Conservation (phyloP, 2,113 vertebrate species). For the Lycaon pictus region DNA sequence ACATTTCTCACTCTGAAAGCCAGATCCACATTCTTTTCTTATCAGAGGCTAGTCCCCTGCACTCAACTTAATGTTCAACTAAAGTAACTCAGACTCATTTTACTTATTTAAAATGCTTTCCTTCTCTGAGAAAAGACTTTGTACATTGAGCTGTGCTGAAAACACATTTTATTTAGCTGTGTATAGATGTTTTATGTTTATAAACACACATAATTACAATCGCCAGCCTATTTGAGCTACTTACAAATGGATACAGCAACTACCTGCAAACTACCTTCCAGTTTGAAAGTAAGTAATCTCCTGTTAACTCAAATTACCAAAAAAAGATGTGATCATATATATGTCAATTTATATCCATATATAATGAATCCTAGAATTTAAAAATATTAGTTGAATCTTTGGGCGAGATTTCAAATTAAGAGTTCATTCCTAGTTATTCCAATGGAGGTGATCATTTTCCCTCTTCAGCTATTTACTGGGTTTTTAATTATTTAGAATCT, state of each 20-base stretch:
- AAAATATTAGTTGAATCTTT: not conserved
- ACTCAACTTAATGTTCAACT: conserved; percentile 68
- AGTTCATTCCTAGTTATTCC: not conserved
- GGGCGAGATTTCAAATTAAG: not conserved
- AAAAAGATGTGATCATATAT: not conserved
- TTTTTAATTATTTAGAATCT: not conserved
- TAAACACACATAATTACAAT: not conserved
- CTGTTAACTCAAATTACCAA: not conserved
- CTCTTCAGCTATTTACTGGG: not conserved
- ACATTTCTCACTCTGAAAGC: conserved; percentile 51
- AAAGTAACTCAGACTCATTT: conserved; percentile 17
- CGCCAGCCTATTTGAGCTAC: not conserved
- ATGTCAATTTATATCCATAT: not conserved
- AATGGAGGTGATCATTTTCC: not conserved
- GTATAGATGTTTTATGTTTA: not conserved
- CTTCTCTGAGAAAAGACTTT: not conserved
- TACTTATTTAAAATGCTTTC: conserved; percentile 10
- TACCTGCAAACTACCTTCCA: not conserved
- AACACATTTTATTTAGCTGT: not conserved
- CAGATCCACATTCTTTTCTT: conserved; percentile 75
- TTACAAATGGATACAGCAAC: not conserved
- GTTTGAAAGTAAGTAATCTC: not conserved
- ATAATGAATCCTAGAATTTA: not conserved
- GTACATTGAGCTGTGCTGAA: not conserved
- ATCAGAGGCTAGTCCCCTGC: conserved; percentile 49